Evolutionary conservation across 1,140 invertebrate species (phyloP).

Genomic region (Diorhabda carinulata): DNA sequence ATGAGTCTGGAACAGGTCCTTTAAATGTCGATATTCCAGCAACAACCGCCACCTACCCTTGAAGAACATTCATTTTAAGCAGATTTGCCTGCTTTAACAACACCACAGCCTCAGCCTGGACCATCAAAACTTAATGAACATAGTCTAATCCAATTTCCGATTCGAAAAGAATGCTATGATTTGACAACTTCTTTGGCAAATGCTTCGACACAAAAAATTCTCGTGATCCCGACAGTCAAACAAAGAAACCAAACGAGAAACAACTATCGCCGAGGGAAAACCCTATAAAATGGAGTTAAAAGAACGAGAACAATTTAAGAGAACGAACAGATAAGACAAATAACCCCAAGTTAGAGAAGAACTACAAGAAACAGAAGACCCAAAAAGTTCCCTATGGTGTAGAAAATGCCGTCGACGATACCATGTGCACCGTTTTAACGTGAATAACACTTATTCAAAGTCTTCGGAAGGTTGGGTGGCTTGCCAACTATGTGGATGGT

Average conservation of each 20-base stretch:
- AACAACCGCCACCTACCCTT: neutral
- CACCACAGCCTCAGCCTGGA: neutral
- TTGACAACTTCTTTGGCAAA: slow-evolving; percentile 17
- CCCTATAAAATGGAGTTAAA: neutral
- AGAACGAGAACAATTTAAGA: slow-evolving; percentile 5
- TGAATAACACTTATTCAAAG: slow-evolving; percentile 29
- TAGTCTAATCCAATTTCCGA: neutral
- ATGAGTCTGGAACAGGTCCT: neutral
- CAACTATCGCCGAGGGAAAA: neutral
- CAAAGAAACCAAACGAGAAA: slow-evolving; percentile 10
- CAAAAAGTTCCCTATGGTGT: slow-evolving; percentile 22
- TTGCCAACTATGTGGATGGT: slow-evolving; percentile 40
- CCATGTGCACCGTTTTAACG: slow-evolving; percentile 33
- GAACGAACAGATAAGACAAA: neutral
- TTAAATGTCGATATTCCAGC: neutral
- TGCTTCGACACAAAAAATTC: slow-evolving; percentile 20
- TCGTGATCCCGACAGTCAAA: slow-evolving; percentile 5
- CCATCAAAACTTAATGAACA: neutral
- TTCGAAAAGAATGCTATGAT: slow-evolving; percentile 28
- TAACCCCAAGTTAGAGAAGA: neutral
- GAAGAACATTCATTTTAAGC: slow-evolving; percentile 1
- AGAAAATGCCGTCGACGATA: slow-evolving; percentile 31
- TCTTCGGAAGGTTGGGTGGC: slow-evolving; percentile 40
- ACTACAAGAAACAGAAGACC: neutral
- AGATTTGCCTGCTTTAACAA: neutral